phyloP scores from a whole-genome alignment of 2,888 invertebrate genomes.

The Bembecia ichneumoniformis region DNA sequence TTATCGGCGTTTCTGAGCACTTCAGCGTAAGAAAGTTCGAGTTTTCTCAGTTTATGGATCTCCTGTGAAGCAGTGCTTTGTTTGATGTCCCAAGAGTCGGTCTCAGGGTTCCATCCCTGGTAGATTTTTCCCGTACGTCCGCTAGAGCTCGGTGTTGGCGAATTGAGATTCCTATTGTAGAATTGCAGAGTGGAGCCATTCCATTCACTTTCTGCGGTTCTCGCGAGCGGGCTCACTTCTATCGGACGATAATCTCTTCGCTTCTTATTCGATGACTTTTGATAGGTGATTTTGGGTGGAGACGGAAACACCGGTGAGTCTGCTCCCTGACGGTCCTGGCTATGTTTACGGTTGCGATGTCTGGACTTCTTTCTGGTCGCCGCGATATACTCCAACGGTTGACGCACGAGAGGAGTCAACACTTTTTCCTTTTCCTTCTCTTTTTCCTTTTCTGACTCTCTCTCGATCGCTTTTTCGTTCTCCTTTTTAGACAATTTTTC shows the following conservation, averaged over 20 bases:
- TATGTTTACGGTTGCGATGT: constrained; percentile 77
- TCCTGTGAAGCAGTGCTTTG: constrained; percentile 86
- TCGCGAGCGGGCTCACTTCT: constrained; percentile 64
- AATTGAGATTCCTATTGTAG: constrained; percentile 74
- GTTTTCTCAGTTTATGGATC: constrained; percentile 83
- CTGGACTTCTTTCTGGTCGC: constrained; percentile 79
- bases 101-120: constrained; percentile 64
- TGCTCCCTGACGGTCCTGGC: constrained; percentile 75
- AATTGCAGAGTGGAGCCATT: constrained; percentile 81
- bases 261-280: constrained; percentile 69
- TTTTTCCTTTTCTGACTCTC: constrained; percentile 29
- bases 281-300: constrained; percentile 77
- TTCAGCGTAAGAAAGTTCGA: constrained; percentile 89
- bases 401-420: constrained; percentile 77
- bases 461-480: constrained; percentile 43
- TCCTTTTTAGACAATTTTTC: constrained; percentile 41
- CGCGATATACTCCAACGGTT: constrained; percentile 82
- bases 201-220: constrained; percentile 67
- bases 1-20: constrained; percentile 81
- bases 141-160: constrained; percentile 73
- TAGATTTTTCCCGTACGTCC: constrained; percentile 62
- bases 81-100: constrained; percentile 62
- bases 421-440: constrained; percentile 63
- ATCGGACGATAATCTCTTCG: constrained; percentile 73
- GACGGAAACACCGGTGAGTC: constrained; percentile 79